A percentile compares a stretch with the other conserved stretches of the same genome.
These are phyloP conservation scores for Poecilia gillii DNA, from an alignment of 2,797 vertebrate species.

Conservation along the genomic window DNA sequence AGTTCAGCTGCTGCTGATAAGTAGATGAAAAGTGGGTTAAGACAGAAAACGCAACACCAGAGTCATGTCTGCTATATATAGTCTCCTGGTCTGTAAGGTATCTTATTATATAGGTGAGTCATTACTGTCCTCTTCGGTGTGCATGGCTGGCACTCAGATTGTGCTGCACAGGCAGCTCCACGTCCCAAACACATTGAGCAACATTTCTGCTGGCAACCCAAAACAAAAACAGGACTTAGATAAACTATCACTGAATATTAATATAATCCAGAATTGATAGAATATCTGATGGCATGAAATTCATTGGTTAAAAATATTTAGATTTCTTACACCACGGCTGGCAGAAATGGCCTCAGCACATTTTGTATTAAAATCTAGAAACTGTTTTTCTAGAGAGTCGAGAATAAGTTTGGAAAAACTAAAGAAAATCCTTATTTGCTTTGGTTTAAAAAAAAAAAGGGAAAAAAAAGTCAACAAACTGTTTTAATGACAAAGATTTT, in stretches of 20 bases:
- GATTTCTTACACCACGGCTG: neutral
- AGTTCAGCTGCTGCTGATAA: slow-evolving; percentile 4
- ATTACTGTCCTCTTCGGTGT: slow-evolving; percentile 14
- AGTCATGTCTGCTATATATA: slow-evolving; percentile 12
- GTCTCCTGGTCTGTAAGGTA: neutral
- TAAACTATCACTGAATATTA: neutral
- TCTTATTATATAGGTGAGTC: slow-evolving; percentile 1
- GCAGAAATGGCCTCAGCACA: neutral
- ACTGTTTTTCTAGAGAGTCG: neutral
- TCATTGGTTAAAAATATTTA: neutral
- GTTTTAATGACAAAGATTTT: neutral
- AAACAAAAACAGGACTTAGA: neutral
- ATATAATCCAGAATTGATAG: neutral
- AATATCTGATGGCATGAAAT: neutral
- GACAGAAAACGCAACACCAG: neutral
- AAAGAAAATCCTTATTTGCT: neutral
- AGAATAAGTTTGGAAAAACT: neutral
- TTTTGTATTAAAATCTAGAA: neutral
- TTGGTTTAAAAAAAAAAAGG: neutral
- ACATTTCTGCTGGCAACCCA: neutral
- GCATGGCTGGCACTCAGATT: neutral
- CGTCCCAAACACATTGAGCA: neutral
- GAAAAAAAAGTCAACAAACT: neutral
- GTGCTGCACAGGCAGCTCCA: neutral
- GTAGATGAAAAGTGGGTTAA: neutral